Conservation (phyloP, 1,140 invertebrate species). For the Bathynomus jamesi region DNA sequence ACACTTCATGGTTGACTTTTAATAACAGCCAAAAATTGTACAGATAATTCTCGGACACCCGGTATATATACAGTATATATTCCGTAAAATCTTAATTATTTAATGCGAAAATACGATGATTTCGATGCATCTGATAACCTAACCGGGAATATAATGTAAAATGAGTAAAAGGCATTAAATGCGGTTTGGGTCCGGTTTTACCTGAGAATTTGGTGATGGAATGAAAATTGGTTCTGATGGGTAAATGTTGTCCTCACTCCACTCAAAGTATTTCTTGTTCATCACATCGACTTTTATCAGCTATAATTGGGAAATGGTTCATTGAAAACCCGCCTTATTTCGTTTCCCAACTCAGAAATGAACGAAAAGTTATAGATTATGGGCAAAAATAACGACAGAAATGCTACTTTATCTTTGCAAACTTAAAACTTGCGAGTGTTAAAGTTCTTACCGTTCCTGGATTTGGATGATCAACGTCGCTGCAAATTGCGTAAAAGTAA, state of each 20-base stretch:
- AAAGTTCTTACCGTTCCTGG: constrained; percentile 64
- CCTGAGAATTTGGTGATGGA: constrained; percentile 56
- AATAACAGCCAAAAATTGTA: too few relatives aligned
- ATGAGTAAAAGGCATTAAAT: too few relatives aligned
- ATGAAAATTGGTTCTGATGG: constrained; percentile 85
- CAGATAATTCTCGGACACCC: too few relatives aligned
- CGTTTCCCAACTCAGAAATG: background rate
- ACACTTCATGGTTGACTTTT: too few relatives aligned
- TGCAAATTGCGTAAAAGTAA: constrained; percentile 82
- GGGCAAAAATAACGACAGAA: background rate
- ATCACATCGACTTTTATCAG: constrained; percentile 39
- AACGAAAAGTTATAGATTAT: background rate
- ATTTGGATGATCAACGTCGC: constrained; percentile 70
- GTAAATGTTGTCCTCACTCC: constrained; percentile 63
- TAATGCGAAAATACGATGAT: too few relatives aligned
- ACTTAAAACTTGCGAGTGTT: constrained; percentile 35
- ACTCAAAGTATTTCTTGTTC: constrained; percentile 55
- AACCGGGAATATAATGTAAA: too few relatives aligned
- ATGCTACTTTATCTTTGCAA: background rate
- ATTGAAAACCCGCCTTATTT: background rate
- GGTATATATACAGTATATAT: too few relatives aligned
- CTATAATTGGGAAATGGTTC: too few relatives aligned
- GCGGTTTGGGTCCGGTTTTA: too few relatives aligned
- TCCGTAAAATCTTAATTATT: too few relatives aligned
- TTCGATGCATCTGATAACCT: too few relatives aligned